A percentile compares a stretch with the other conserved stretches of the same genome.
Evolutionary conservation across 1,140 invertebrate genomes (phyloP).

Genomic region (Sitophilus oryzae): DNA sequence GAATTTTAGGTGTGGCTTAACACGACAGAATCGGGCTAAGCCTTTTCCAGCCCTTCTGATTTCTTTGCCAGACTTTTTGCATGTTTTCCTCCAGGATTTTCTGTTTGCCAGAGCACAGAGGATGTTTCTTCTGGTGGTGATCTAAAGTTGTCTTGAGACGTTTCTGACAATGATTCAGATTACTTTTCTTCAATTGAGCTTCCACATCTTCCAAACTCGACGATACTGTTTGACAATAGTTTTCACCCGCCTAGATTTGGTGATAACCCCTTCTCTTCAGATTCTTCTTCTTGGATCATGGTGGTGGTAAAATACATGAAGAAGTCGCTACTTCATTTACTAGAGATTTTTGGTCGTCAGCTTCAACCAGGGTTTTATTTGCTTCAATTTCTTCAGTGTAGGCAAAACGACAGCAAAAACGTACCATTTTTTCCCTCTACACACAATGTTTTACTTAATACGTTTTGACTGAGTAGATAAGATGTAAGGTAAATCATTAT

Average conservation of each 20-base stretch:
- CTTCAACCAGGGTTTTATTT: neutral
- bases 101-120: no score
- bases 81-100: no score
- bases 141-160: slow-evolving; percentile 4
- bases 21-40: no score
- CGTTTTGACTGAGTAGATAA: no score
- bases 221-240: slow-evolving; percentile 74
- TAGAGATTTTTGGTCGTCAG: neutral
- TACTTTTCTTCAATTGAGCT: slow-evolving; percentile 31
- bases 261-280: slow-evolving; percentile 18
- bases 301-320: no score
- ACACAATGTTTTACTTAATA: no score
- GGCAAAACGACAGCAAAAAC: no score
- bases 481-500: no score
- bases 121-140: slow-evolving; percentile 1
- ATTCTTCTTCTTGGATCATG: slow-evolving; percentile 5
- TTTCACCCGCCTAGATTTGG: slow-evolving; percentile 71
- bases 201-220: slow-evolving; percentile 55
- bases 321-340: neutral
- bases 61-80: no score
- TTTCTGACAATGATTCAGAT: slow-evolving; percentile 29
- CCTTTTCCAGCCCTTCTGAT: no score
- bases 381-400: neutral
- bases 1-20: no score
- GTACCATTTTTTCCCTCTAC: no score